These are phyloP conservation scores for Acheta domesticus DNA, from an alignment of 2,888 invertebrate species.

Conservation along the genomic window DNA sequence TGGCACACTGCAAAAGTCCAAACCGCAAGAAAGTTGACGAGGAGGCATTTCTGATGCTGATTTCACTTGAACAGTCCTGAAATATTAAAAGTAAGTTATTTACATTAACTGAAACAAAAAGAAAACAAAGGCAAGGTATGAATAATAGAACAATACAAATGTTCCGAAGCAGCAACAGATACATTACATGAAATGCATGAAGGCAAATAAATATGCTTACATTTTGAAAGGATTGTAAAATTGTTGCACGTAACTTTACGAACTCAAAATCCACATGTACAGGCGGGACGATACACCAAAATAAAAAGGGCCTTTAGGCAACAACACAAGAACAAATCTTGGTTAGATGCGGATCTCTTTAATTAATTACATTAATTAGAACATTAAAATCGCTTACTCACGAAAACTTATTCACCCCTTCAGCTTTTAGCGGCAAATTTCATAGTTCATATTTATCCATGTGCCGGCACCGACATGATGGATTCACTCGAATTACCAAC, in stretches of 20 bases:
- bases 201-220: background rate
- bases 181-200: background rate
- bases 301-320: background rate
- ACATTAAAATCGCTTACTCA: no score
- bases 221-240: background rate
- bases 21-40: constrained; percentile 63
- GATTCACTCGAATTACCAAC: background rate
- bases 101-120: no score
- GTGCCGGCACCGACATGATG: background rate
- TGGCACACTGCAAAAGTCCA: constrained; percentile 60
- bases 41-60: background rate
- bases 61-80: background rate
- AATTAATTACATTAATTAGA: no score
- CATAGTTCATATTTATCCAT: constrained; percentile 6
- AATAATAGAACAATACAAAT: no score
- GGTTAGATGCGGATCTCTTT: no score
- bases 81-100: no score
- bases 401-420: background rate
- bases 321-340: no score
- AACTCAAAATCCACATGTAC: background rate
- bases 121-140: no score
- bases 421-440: constrained; percentile 9
- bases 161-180: no score
- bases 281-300: background rate
- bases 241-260: background rate